These are phyloP conservation scores for Antedon mediterranea DNA, from an alignment of 53 echinoderm and acorn worm species.

Conservation along the genomic window DNA sequence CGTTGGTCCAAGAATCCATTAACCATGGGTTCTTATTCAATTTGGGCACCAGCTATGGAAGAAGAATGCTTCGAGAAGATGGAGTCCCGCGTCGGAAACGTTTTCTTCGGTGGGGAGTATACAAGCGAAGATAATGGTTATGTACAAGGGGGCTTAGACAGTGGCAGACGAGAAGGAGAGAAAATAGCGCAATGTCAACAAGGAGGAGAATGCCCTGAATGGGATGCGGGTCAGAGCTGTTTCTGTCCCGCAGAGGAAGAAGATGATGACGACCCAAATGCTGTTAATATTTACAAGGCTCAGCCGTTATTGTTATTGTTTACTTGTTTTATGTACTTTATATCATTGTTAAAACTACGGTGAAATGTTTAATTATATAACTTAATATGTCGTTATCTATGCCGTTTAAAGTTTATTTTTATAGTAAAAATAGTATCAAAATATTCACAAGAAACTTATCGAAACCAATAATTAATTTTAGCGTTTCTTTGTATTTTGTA, in stretches of 20 bases:
- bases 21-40: slow-evolving; percentile 20
- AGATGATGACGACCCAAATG: not conserved
- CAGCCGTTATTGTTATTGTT: too few species aligned
- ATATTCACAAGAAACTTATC: too few species aligned
- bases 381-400: too few species aligned
- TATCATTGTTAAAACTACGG: too few species aligned
- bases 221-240: not conserved
- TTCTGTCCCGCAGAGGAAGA: not conserved
- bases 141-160: slow-evolving; percentile 11
- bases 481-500: too few species aligned
- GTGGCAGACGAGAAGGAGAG: slow-evolving; percentile 23
- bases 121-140: slow-evolving; percentile 27
- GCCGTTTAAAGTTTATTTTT: too few species aligned
- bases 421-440: too few species aligned
- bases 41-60: slow-evolving; percentile 18
- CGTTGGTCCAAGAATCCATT: slow-evolving; percentile 32
- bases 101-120: slow-evolving; percentile 41
- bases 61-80: slow-evolving; percentile 10
- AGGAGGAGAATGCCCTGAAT: not conserved
- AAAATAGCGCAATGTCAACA: slow-evolving; percentile 21
- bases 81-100: slow-evolving; percentile 11
- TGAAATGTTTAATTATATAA: too few species aligned
- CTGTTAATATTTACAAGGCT: too few species aligned
- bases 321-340: too few species aligned
- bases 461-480: too few species aligned